A percentile compares a stretch with the other conserved stretches of the same genome.
phyloP scores from a whole-genome alignment of 2,797 vertebrate genomes.

The Acomys russatus region DNA sequence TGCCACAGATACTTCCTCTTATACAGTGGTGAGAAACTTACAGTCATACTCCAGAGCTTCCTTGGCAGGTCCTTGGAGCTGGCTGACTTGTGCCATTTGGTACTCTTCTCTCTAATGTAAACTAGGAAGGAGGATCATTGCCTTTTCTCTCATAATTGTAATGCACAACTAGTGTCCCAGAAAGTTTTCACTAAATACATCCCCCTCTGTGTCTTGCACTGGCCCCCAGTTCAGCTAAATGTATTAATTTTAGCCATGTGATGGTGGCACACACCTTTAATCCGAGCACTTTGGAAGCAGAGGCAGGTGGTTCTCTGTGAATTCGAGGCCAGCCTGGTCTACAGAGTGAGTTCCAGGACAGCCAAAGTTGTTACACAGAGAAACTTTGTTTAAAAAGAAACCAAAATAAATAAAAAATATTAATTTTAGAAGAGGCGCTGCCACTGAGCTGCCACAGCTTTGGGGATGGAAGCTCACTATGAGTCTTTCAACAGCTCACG shows the following conservation, averaged over 20 bases:
- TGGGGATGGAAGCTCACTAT: background rate
- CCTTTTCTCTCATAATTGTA: conserved; percentile 41
- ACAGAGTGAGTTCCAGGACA: too few species aligned
- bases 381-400: too few species aligned
- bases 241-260: conserved; percentile 44
- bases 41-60: background rate
- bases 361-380: too few species aligned
- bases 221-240: conserved; percentile 19
- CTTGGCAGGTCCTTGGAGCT: background rate
- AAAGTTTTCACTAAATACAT: conserved; percentile 59
- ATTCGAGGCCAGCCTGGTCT: too few species aligned
- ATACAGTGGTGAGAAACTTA: background rate
- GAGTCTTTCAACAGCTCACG: conserved; percentile 67
- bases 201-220: conserved; percentile 22
- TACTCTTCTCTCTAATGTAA: conserved; percentile 11
- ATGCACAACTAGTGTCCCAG: conserved; percentile 17
- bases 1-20: background rate
- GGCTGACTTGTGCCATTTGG: background rate
- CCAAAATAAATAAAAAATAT: conserved; percentile 8
- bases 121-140: conserved; percentile 21
- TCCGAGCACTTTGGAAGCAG: too few species aligned
- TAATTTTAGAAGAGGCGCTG: conserved; percentile 57
- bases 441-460: conserved; percentile 17
- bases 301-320: too few species aligned
- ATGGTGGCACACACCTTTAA: too few species aligned